Base-by-base conservation (phyloP, 1,140 invertebrate species). In the Pseudomyrmex flavicornis region DNA sequence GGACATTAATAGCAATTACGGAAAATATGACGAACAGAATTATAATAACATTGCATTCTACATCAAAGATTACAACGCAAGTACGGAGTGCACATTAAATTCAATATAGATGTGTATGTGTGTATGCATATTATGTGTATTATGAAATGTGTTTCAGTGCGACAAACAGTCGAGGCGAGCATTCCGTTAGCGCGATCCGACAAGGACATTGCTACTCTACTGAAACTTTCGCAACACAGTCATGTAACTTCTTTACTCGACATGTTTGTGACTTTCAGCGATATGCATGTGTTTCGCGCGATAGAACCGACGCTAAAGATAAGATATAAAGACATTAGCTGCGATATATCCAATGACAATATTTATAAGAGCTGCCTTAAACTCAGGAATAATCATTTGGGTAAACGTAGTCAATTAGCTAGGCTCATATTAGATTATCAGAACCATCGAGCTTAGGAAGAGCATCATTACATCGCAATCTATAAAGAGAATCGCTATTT, bases 41-140 rank as follows among this genome's bases (percentile, higher is more conserved):
- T 97, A 95, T 75, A 96, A 96, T 73, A 96, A 97, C 91, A 95
- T 97, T 59, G 96, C 97, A 12, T 98, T 98, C 94, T 98, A 98
- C 92, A 95, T 96, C 62, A 95, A 95, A 83, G 98, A 99, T 95
- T 98, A 98, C 93, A 94, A 96, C 17, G 92, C 93, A 82, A 96
- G 97, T 97, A 93, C 91, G 93, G 94, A 20, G 15, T 9, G 8
- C 9, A 46, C 15, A 46, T 48, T n/a, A 26, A 44, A n/a, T 46
- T 44, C 46, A 22, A 1, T 15, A 56, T 8, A 1, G 5, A 35
- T 7, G 35, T 5, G 4, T 35, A 5, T 35, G 35, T 35, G 35
- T 35, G 5, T 35, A 7, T 35, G 5, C 0, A 35, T 35, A 7
- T 35, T 35, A 35, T 35, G 5, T 35, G 35, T 35, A 35, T 35